These are phyloP conservation scores for Fragum whitleyi DNA, from an alignment of 2,888 invertebrate genomes.

Conservation along the genomic window DNA sequence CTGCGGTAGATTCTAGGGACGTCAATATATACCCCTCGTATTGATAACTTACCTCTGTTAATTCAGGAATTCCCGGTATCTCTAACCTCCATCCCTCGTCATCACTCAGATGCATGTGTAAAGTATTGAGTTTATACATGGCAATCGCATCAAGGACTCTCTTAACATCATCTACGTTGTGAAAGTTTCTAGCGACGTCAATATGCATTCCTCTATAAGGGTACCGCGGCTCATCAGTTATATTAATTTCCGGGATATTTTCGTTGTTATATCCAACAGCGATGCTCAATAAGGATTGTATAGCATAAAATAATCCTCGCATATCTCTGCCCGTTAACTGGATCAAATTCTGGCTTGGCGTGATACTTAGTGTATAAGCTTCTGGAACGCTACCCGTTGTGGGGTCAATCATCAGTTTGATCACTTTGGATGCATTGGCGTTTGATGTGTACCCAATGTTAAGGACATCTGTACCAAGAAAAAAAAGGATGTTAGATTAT, in stretches of 20 bases:
- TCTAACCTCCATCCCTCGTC: conserved; percentile 84
- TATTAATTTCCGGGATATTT: conserved; percentile 52
- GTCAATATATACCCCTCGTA: conserved; percentile 77
- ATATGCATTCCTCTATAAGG: conserved; percentile 74
- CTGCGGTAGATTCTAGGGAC: conserved; percentile 77
- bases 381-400: conserved; percentile 25
- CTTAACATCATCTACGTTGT: conserved; percentile 70
- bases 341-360: conserved; percentile 43
- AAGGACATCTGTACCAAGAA: neutral
- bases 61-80: conserved; percentile 81
- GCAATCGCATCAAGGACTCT: conserved; percentile 81
- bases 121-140: conserved; percentile 82
- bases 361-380: conserved; percentile 65
- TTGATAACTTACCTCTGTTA: no score
- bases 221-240: conserved; percentile 72
- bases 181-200: conserved; percentile 79
- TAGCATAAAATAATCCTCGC: conserved; percentile 66
- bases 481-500: no score
- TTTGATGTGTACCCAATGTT: neutral
- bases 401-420: neutral
- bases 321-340: conserved; percentile 48
- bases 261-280: conserved; percentile 31
- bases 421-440: neutral
- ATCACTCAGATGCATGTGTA: conserved; percentile 83
- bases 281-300: conserved; percentile 67